Conservation (phyloP, 2,797 vertebrate genomes). For the Silurus lanzhouensis region DNA sequence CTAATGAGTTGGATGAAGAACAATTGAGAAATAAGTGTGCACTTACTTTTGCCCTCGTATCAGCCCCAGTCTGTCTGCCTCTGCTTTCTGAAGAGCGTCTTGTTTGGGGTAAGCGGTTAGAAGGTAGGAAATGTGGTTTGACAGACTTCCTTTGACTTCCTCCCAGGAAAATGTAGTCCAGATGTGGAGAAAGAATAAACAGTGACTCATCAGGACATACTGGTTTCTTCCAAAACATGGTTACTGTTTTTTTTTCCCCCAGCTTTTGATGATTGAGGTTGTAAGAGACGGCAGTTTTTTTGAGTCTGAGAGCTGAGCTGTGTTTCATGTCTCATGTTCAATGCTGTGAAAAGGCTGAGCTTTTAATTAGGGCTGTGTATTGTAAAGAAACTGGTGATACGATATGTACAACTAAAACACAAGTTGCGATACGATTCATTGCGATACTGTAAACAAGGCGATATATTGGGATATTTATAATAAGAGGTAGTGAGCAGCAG, state of each 20-base stretch:
- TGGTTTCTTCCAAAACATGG: background rate
- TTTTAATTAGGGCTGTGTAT: too few relatives aligned
- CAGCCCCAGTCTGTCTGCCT: background rate
- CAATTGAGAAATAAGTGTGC: background rate
- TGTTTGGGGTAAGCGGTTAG: slow-evolving; percentile 4
- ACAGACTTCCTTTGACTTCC: slow-evolving; percentile 5
- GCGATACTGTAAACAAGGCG: too few relatives aligned
- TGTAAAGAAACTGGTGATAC: too few relatives aligned
- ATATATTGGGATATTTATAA: too few relatives aligned
- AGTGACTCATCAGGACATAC: slow-evolving; percentile 11
- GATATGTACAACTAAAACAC: too few relatives aligned
- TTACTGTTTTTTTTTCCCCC: background rate
- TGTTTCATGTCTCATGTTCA: background rate
- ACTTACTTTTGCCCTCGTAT: background rate
- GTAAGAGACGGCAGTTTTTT: background rate
- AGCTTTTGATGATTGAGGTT: background rate
- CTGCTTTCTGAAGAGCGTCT: background rate
- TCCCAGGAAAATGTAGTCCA: slow-evolving; percentile 14
- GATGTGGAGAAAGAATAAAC: slow-evolving; percentile 25
- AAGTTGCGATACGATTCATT: too few relatives aligned
- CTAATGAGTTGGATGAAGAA: background rate
- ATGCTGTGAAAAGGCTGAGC: background rate
- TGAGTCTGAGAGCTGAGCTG: background rate
- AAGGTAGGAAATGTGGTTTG: slow-evolving; percentile 20
- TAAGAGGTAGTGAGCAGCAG: too few relatives aligned